These are phyloP conservation scores for Invenusta paracnida DNA, from an alignment of 2,888 invertebrate genomes.

Conservation along the genomic window DNA sequence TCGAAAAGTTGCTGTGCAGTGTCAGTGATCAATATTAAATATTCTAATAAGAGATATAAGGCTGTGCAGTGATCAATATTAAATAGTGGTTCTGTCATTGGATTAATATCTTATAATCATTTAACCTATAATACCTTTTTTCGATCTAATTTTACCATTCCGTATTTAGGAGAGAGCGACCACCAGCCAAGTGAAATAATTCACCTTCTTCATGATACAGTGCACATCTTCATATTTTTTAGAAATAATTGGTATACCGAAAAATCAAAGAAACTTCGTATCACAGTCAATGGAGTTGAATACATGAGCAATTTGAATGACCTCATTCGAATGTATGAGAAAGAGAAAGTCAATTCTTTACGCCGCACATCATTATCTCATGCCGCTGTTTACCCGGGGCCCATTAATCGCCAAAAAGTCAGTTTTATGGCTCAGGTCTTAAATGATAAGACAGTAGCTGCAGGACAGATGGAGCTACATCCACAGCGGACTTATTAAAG, in stretches of 20 bases:
- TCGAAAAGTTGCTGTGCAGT: too few relatives aligned
- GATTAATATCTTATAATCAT: too few relatives aligned
- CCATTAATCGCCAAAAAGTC: not conserved
- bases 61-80: too few relatives aligned
- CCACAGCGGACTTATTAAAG: not conserved
- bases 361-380: too few relatives aligned
- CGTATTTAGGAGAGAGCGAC: not conserved
- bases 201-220: not conserved
- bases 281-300: not conserved
- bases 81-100: too few relatives aligned
- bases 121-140: not conserved
- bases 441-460: not conserved
- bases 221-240: not conserved
- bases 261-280: not conserved
- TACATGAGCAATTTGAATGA: not conserved
- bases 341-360: too few relatives aligned
- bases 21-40: too few relatives aligned
- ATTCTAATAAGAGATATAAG: too few relatives aligned
- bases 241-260: not conserved
- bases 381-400: not conserved
- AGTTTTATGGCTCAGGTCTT: not conserved
- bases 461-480: not conserved
- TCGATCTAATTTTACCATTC: not conserved
- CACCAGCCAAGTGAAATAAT: not conserved
- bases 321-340: too few relatives aligned